Base-by-base conservation (phyloP, 1,140 invertebrate species). In the Solenopsis invicta region DNA sequence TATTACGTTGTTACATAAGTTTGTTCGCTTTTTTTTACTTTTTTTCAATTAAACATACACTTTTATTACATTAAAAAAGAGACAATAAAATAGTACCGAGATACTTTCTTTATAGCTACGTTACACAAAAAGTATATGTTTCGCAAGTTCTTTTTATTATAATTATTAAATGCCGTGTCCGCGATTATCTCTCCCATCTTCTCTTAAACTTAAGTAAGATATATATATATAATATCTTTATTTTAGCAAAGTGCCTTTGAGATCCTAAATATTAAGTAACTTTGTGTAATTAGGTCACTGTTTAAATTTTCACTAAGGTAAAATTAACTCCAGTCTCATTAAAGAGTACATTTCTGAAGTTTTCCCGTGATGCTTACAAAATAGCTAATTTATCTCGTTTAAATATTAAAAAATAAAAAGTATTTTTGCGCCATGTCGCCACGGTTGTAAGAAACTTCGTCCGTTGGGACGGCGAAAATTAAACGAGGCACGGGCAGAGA, bases 401-500 rank as follows among this genome's bases (percentile, higher is more conserved):
- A 48, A 84, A 84, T 48, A 34, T 21, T 24, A 16, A 61, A 74
- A 84, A 41, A 34, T n/a, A 66, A n/a, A 50, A 62, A 75, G 74
- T 84, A 84, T 84, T 75, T 74, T 75, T 74, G 13, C 29, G n/a
- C 13, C 21, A 10, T 24, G 3, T n/a, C 8, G 12, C 18, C 41
- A 29, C 21, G 21, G 41, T 62, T 59, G 24, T 24, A 81, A 18
- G 24, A 71, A 71, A 81, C 37, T 72, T 48, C 24, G n/a, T 84
- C 54, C n/a, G 18, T 34, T 41, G 66, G 52, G 52, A 82, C 45
- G 80, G 69, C 29, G n/a, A 84, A 75, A 84, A 84, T 84, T 84
- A 84, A 84, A 84, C 80, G 69, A 74, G 80, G 54, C 56, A 50
- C 69, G 24, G 52, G 67, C 71, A 82, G 77, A 82, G 77, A 82